Base-by-base conservation (phyloP, 2,888 invertebrate genomes). In the Epiblema foenella region DNA sequence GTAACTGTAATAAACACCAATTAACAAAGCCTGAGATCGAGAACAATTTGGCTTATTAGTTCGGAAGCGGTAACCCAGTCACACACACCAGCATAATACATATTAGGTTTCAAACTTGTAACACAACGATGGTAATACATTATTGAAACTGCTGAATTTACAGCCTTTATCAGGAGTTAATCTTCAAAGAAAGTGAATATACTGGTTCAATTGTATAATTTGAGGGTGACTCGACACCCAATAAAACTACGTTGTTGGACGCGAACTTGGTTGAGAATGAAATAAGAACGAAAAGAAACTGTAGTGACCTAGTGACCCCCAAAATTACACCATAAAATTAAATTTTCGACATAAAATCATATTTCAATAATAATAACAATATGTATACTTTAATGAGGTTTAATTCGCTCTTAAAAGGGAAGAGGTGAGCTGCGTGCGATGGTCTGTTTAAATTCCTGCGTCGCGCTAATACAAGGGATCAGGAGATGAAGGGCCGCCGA, bases 1-100 rank as follows among this genome's bases (percentile, higher is more conserved):
- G 89, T 90, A 87, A 89, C 87, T 84, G 83, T 91, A 91, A 92
- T 91, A 88, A 91, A 85, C 81, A 86, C 81, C 89, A 93, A 93
- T 93, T 93, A 93, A 90, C 86, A 84, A 89, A 87, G 86, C 86
- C 84, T 87, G 88, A 85, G 89, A 90, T 86, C 79, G 85, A 79
- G 87, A 83, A 84, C 86, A 83, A 83, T 81, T 86, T 83, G 82
- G 81, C 85, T 83, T 81, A 85, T 86, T 85, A 81, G 80, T 78
- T 82, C 76, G 78, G 78, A 83, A 83, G 66, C 70, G 54, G 66
- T 67, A 62, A 71, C 70, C 39, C 60, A 66, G 54, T 62, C 66
- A 64, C 54, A 65, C 64, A 18, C 58, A 60, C 29, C 2, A 8
- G 33, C 9, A 33, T 8, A 33, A 2, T 15, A 52, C 58, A 51